Conservation (phyloP, 2,797 vertebrate species). For the Xiphophorus birchmanni region DNA sequence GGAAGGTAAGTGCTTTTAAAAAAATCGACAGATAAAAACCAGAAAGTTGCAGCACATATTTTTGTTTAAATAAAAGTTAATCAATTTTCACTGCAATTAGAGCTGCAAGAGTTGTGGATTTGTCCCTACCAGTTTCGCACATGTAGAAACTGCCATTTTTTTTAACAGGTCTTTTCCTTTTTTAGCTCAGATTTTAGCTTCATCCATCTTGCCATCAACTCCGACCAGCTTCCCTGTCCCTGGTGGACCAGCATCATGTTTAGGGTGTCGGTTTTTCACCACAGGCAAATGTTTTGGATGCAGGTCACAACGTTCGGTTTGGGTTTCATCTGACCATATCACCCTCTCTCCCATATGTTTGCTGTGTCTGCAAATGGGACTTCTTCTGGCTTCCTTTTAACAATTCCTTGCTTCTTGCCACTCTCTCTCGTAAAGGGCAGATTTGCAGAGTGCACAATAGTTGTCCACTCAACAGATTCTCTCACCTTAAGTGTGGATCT, state of each 20-base stretch:
- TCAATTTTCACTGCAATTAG: background rate
- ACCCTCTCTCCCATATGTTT: background rate
- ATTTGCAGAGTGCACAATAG: background rate
- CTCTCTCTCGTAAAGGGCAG: background rate
- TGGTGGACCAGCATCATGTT: background rate
- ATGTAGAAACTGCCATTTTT: too few relatives aligned
- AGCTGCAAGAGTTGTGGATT: background rate
- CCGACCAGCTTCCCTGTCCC: background rate
- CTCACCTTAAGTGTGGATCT: conserved; percentile 1
- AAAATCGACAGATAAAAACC: background rate
- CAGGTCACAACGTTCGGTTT: background rate
- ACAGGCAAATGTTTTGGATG: background rate
- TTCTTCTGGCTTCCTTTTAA: background rate
- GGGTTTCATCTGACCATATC: background rate
- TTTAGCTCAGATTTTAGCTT: background rate
- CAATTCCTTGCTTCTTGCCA: background rate
- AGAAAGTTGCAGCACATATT: background rate
- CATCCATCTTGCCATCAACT: background rate
- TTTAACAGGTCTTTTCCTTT: background rate
- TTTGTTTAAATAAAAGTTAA: background rate
- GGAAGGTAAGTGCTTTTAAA: background rate
- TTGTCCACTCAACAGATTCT: background rate
- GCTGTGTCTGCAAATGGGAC: background rate
- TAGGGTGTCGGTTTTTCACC: background rate
- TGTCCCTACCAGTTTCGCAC: too few relatives aligned